phyloP scores from a whole-genome alignment of 2,113 vertebrate species.

The Eptatretus burgeri region DNA sequence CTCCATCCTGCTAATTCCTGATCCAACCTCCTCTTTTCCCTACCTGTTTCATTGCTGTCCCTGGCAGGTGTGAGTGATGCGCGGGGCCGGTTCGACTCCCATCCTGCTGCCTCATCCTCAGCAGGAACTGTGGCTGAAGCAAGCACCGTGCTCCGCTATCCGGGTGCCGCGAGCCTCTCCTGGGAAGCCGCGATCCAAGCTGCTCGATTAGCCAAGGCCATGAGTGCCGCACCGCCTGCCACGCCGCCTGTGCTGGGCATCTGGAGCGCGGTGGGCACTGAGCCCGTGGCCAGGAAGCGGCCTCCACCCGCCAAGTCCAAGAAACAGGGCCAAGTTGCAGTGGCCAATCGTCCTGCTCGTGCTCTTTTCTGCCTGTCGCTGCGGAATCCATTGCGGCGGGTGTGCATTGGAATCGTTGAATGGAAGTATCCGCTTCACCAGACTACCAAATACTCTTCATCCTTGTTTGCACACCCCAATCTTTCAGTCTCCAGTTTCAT shows the following conservation, averaged over 20 bases:
- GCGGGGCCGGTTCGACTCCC: too few relatives aligned
- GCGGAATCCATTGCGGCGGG: slow-evolving; percentile 5
- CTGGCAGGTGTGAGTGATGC: too few relatives aligned
- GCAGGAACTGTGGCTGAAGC: too few relatives aligned
- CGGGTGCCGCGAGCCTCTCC: not conserved
- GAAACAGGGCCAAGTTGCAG: not conserved
- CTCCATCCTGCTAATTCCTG: too few relatives aligned
- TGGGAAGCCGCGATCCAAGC: slow-evolving; percentile 3
- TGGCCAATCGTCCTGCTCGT: not conserved
- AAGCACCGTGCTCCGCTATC: not conserved
- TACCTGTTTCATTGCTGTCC: too few relatives aligned
- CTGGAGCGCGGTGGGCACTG: slow-evolving; percentile 1
- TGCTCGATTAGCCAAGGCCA: slow-evolving; percentile 1
- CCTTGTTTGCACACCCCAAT: too few relatives aligned
- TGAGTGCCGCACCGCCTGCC: not conserved
- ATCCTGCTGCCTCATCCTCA: too few relatives aligned
- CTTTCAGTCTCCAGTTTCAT: too few relatives aligned
- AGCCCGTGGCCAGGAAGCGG: not conserved
- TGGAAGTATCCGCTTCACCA: slow-evolving; percentile 8
- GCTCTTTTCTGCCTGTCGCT: slow-evolving; percentile 8
- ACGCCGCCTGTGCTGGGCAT: not conserved
- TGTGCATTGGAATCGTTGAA: slow-evolving; percentile 9
- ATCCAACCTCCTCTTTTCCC: too few relatives aligned
- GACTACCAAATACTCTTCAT: too few relatives aligned
- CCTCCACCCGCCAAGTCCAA: slow-evolving; percentile 3